A percentile compares a stretch with the other conserved stretches of the same genome.
phyloP scores from a whole-genome alignment of 2,113 vertebrate genomes.

The Esox niger region DNA sequence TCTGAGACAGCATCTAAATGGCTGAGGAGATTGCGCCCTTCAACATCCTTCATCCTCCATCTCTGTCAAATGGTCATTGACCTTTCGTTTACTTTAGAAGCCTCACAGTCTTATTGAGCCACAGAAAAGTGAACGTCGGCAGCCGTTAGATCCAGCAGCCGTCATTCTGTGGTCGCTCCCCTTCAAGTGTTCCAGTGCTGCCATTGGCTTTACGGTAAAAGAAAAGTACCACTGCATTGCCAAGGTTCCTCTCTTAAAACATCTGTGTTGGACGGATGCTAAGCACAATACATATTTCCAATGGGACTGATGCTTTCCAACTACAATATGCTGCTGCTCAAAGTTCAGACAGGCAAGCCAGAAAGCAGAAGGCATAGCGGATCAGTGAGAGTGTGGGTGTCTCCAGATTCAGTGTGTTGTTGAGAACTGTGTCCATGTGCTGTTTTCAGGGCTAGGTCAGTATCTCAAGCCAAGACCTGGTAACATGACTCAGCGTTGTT shows the following conservation, averaged over 20 bases:
- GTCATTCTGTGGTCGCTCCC: constrained; percentile 1
- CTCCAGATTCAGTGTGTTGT: constrained; percentile 49
- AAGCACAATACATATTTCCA: constrained; percentile 28
- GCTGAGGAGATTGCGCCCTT: constrained; percentile 26
- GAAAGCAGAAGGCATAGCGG: constrained; percentile 29
- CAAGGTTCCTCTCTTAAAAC: constrained; percentile 19
- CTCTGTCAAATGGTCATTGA: constrained; percentile 51
- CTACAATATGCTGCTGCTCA: constrained; percentile 45
- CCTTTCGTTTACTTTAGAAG: constrained; percentile 35
- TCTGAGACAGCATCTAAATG: constrained; percentile 31
- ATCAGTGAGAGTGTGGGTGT: constrained; percentile 51
- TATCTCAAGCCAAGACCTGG: constrained; percentile 36
- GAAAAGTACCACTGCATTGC: constrained; percentile 2
- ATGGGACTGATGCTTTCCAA: constrained; percentile 24
- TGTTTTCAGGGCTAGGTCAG: constrained; percentile 31
- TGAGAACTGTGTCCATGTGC: constrained; percentile 34
- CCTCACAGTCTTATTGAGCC: constrained; percentile 13
- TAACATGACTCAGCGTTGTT: constrained; percentile 44
- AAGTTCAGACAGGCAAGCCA: constrained; percentile 31
- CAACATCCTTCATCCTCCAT: constrained; percentile 34
- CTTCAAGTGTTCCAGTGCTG: constrained; percentile 7
- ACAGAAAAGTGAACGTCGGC: constrained; percentile 21
- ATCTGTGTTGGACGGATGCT: constrained; percentile 24
- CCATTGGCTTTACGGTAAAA: constrained; percentile 27
- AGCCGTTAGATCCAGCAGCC: neutral